Evolutionary conservation across 2,113 vertebrate genomes (phyloP).

Genomic region (Rhinoptilus africanus): DNA sequence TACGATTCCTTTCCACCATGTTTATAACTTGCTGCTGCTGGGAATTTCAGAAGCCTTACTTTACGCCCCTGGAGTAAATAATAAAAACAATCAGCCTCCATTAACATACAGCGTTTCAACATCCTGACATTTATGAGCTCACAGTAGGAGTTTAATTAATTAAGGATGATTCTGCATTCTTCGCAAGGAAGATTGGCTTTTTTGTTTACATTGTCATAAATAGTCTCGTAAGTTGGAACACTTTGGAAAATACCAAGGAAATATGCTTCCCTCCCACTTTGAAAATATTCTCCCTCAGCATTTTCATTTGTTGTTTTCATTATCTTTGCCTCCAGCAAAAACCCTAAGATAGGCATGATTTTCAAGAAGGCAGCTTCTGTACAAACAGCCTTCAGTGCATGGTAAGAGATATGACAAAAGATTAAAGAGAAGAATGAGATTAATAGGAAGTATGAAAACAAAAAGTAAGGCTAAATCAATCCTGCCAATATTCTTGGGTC

Average conservation of each 20-base stretch:
- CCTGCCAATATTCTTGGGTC: background rate
- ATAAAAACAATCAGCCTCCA: background rate
- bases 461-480: background rate
- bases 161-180: constrained; percentile 68
- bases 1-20: background rate
- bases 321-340: constrained; percentile 23
- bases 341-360: background rate
- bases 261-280: constrained; percentile 24
- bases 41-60: background rate
- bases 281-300: background rate
- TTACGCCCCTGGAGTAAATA: background rate
- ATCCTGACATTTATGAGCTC: constrained; percentile 49
- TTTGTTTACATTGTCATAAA: constrained; percentile 57
- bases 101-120: background rate
- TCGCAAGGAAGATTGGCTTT: constrained; percentile 22
- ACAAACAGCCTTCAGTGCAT: background rate
- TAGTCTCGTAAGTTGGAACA: constrained; percentile 4
- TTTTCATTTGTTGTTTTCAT: background rate
- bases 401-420: constrained; percentile 18
- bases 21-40: background rate
- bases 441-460: background rate
- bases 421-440: background rate
- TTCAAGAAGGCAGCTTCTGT: background rate
- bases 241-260: constrained; percentile 34
- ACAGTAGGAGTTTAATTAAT: constrained; percentile 54